phyloP scores from a whole-genome alignment of 2,113 vertebrate genomes.

The Chloropsis hardwickii region DNA sequence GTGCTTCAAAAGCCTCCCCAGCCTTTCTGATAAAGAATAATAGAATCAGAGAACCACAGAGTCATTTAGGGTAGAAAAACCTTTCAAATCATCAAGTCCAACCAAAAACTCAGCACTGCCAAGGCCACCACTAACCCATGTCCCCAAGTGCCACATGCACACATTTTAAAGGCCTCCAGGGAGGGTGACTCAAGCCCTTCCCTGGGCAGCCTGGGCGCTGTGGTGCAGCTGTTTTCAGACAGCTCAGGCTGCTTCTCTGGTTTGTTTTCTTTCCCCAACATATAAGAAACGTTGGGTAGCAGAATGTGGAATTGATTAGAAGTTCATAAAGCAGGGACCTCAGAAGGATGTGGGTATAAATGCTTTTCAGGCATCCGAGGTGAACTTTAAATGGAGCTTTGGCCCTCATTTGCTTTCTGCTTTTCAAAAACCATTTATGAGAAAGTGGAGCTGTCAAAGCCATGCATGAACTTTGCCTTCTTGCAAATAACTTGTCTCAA shows the following conservation, averaged over 20 bases:
- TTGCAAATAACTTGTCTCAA: conserved; percentile 28
- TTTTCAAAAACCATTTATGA: conserved; percentile 59
- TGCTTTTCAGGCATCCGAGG: conserved; percentile 56
- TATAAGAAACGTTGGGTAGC: conserved; percentile 28
- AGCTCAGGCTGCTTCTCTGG: background rate
- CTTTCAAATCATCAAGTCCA: background rate
- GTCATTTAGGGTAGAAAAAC: background rate
- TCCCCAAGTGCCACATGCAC: background rate
- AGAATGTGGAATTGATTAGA: conserved; percentile 50
- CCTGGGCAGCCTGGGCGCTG: background rate
- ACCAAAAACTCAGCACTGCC: background rate
- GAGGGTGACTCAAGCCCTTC: background rate
- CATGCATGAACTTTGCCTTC: conserved; percentile 49
- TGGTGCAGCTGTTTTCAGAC: conserved; percentile 28
- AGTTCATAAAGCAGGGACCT: conserved; percentile 50
- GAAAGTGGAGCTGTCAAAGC: conserved; percentile 63
- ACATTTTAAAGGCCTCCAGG: background rate
- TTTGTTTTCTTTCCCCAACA: conserved; percentile 51
- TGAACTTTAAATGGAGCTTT: conserved; percentile 38
- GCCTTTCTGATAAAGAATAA: background rate
- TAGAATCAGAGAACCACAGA: background rate
- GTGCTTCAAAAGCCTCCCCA: background rate
- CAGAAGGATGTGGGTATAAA: conserved; percentile 54
- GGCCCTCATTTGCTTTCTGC: conserved; percentile 28
- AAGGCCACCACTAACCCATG: background rate